phyloP scores from a whole-genome alignment of 2,888 invertebrate genomes.

The Apodemia mormo region DNA sequence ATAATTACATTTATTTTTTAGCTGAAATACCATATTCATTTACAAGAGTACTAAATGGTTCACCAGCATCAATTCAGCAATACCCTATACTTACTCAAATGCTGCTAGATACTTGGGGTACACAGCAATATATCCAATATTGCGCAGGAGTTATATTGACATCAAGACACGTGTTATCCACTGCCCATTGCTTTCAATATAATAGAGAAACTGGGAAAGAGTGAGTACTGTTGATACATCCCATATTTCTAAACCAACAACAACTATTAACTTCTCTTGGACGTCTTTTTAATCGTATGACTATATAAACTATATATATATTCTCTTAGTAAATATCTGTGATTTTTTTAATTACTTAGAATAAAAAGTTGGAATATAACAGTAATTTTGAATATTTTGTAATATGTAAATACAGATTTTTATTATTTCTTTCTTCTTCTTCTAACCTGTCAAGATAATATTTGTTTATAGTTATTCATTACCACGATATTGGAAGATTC shows the following conservation, averaged over 20 bases:
- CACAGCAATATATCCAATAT: constrained; percentile 58
- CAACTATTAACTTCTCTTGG: no score
- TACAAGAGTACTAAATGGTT: constrained; percentile 63
- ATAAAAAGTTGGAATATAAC: no score
- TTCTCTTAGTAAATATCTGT: no score
- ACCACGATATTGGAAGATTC: constrained; percentile 64
- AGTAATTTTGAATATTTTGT: no score
- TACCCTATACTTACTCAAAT: constrained; percentile 68
- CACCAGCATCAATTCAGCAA: constrained; percentile 58
- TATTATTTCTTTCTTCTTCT: no score
- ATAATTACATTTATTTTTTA: constrained; percentile 40
- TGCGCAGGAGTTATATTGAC: constrained; percentile 72
- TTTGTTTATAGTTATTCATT: constrained; percentile 52
- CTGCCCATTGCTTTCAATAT: constrained; percentile 71
- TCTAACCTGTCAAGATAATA: background rate
- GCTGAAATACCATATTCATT: constrained; percentile 46
- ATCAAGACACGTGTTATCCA: constrained; percentile 63
- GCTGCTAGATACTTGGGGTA: constrained; percentile 64
- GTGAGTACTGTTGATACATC: constrained; percentile 48
- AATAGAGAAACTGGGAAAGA: constrained; percentile 59
- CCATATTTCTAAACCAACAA: background rate
- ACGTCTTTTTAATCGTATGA: no score
- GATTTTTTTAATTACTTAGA: no score
- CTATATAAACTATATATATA: no score
- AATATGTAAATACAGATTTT: no score